Base-by-base conservation (phyloP, 2,888 invertebrate species). In the Trimorus sp. region DNA sequence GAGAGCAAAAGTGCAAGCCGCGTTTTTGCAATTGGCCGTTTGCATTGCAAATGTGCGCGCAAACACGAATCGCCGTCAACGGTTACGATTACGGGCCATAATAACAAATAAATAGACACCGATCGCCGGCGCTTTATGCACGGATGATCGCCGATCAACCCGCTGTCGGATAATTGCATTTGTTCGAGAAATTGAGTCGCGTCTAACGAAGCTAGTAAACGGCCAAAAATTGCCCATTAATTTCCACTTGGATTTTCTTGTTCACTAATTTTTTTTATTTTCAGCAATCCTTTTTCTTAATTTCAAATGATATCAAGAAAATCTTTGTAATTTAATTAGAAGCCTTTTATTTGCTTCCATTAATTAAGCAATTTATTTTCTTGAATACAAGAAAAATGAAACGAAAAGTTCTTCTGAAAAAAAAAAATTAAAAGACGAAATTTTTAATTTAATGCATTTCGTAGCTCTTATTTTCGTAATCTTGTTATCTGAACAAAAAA, bases 1-100 rank as follows among this genome's bases (percentile, higher is more conserved):
- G 63, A 77, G 69, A 77, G 76, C 69, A 77, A 62, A 69, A 77
- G 76, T 76, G 76, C 76, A 76, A 69, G 76, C 38, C 54, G 59
- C 49, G 40, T 65, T 66, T 75, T 66, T 66, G 66, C 66, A 66
- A 60, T 66, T 66, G 37, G 11, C 53, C 14, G 51, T 53, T 66
- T 60, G 58, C 66, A 66, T 53, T 66, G 60, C 59, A 66, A 75
- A 66, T 66, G 51, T 59, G 45, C 45, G 26, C 60, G 59, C 11
- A 63, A 56, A 51, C 8, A 12, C 37, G 60, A 75, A 66, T 51
- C 51, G 59, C 37, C 51, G 65, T 62, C 71, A 54, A 62, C 36
- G 60, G 62, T 71, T 71, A 69, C 38, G 49, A 69, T 69, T 26
- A 51, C 15, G 15, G 51, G 1, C 51, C 8, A 51, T 51, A 15